Evolutionary conservation across 2,797 vertebrate species (phyloP).

Genomic region (Gallinago solitaria): DNA sequence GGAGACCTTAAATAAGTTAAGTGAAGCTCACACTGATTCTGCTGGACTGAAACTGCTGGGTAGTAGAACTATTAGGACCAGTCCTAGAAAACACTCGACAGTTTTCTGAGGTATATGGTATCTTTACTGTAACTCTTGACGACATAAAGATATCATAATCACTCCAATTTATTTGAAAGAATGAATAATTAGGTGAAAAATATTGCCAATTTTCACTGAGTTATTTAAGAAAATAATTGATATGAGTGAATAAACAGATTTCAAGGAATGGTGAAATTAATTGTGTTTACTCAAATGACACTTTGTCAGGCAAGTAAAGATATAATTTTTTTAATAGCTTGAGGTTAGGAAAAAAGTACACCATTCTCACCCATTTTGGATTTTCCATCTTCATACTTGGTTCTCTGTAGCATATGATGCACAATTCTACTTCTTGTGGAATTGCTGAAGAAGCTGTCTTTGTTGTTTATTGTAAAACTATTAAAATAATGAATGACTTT

Average conservation of each 20-base stretch:
- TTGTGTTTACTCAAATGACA: neutral
- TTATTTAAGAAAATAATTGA: neutral
- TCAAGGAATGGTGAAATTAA: neutral
- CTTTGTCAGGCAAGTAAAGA: neutral
- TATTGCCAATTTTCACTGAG: neutral
- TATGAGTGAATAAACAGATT: neutral
- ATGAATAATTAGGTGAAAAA: neutral
- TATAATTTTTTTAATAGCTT: neutral
- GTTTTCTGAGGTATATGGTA: neutral
- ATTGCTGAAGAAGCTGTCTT: constrained; percentile 97
- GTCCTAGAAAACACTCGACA: neutral
- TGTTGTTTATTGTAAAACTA: constrained; percentile 98
- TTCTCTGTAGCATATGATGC: constrained; percentile 95
- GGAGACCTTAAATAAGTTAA: neutral
- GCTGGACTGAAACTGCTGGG: neutral
- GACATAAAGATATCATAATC: neutral
- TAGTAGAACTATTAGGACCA: neutral
- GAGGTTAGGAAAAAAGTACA: neutral
- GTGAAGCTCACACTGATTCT: neutral
- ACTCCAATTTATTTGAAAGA: neutral
- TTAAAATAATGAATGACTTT: constrained; percentile 30
- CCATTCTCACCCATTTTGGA: constrained; percentile 93
- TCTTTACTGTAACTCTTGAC: neutral
- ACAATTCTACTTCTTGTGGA: constrained; percentile 96
- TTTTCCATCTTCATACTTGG: constrained; percentile 97